These are phyloP conservation scores for Ceratina calcarata DNA, from an alignment of 1,140 invertebrate species.

Conservation along the genomic window DNA sequence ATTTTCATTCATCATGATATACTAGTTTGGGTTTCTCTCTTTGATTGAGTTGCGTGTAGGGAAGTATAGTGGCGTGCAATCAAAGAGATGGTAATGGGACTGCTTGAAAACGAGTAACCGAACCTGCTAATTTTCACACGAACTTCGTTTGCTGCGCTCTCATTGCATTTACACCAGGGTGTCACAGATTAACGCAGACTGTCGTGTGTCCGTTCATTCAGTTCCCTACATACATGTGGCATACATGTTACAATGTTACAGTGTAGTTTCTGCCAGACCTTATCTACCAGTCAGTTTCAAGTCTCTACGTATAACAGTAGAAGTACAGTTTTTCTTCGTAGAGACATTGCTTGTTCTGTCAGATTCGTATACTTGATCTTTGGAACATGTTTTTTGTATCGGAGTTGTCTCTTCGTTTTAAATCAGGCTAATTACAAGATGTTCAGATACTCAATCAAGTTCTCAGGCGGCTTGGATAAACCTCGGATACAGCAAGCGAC, in stretches of 20 bases:
- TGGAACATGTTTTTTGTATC: background rate
- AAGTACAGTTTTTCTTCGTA: background rate
- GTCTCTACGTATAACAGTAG: background rate
- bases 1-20: conserved; percentile 20
- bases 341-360: background rate
- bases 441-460: background rate
- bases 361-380: background rate
- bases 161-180: background rate
- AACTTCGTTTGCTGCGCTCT: conserved; percentile 20
- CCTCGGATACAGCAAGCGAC: conserved; percentile 35
- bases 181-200: conserved; percentile 59
- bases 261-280: background rate
- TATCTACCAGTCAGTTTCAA: background rate
- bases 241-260: conserved; percentile 10
- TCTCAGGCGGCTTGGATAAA: conserved; percentile 61
- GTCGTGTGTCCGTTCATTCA: conserved; percentile 17
- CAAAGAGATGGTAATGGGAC: conserved; percentile 46
- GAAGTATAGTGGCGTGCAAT: conserved; percentile 25
- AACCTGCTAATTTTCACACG: conserved; percentile 40
- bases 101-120: conserved; percentile 30
- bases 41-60: conserved; percentile 1
- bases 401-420: conserved; percentile 4
- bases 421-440: background rate
- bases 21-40: conserved; percentile 9
- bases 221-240: background rate